These are phyloP conservation scores for Leucoraja erinaceus DNA, from an alignment of 2,113 vertebrate genomes.

Conservation along the genomic window DNA sequence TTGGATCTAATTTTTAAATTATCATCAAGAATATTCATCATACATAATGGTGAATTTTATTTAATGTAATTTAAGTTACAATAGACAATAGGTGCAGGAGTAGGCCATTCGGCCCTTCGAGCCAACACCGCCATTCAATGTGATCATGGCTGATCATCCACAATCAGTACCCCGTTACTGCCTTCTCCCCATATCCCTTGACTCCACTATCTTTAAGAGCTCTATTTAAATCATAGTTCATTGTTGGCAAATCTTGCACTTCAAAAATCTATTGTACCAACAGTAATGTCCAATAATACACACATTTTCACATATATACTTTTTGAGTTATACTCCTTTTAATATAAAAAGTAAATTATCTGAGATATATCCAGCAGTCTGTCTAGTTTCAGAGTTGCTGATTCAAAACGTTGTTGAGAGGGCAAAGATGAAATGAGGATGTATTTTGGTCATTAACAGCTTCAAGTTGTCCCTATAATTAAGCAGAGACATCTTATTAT, in stretches of 20 bases:
- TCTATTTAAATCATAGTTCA: neutral
- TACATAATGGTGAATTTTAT: neutral
- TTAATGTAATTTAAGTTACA: neutral
- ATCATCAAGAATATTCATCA: too few species aligned
- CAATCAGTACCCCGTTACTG: too few species aligned
- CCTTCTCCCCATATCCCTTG: too few species aligned
- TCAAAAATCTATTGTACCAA: neutral
- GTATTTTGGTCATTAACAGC: neutral
- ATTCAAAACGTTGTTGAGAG: neutral
- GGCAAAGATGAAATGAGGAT: neutral
- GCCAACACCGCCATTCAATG: too few species aligned
- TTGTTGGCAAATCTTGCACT: neutral
- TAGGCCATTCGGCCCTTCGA: too few species aligned
- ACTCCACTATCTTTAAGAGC: too few species aligned
- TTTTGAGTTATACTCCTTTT: neutral
- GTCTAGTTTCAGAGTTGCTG: neutral
- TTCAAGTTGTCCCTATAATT: constrained; percentile 2
- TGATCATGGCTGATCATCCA: too few species aligned
- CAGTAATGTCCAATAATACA: neutral
- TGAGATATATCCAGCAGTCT: neutral
- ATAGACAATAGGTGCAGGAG: neutral
- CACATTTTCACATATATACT: neutral
- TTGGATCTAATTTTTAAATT: neutral
- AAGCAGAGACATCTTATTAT: neutral
- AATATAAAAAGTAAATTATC: neutral